These are phyloP conservation scores for Mustela lutreola DNA, from an alignment of 2,113 vertebrate species.

Conservation along the genomic window DNA sequence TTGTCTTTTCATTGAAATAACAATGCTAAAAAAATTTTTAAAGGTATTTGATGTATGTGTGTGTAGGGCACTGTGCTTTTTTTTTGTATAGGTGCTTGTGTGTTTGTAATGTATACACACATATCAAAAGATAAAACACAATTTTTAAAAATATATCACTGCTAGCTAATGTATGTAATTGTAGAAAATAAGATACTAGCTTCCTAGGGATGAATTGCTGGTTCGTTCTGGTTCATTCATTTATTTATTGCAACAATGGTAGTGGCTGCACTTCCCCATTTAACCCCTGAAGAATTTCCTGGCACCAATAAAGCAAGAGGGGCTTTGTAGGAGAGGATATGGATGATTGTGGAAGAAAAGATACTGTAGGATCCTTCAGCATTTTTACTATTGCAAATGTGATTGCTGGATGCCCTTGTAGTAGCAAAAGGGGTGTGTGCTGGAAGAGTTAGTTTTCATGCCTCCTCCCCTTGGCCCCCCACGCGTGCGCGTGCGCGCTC, in stretches of 20 bases:
- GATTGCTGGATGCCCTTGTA: slow-evolving; percentile 91
- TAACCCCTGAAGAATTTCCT: slow-evolving; percentile 81
- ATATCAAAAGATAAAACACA: slow-evolving; percentile 69
- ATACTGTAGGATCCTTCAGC: slow-evolving; percentile 83
- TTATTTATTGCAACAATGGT: slow-evolving; percentile 86
- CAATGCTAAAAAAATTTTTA: slow-evolving; percentile 66
- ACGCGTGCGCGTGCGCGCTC: slow-evolving; percentile 74
- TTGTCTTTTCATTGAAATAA: slow-evolving; percentile 77
- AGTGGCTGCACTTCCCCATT: slow-evolving; percentile 83
- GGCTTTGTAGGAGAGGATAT: slow-evolving; percentile 76
- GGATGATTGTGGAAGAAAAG: slow-evolving; percentile 55
- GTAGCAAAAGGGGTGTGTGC: slow-evolving; percentile 92
- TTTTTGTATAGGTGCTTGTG: slow-evolving; percentile 65
- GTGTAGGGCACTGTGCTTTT: slow-evolving; percentile 62
- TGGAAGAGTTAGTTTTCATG: slow-evolving; percentile 87
- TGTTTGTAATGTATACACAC: slow-evolving; percentile 59
- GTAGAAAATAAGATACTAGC: slow-evolving; percentile 83
- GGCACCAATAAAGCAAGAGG: slow-evolving; percentile 72
- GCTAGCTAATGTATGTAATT: slow-evolving; percentile 61
- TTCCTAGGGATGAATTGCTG: slow-evolving; percentile 78
- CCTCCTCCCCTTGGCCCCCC: slow-evolving; percentile 86
- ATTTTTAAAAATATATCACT: slow-evolving; percentile 63
- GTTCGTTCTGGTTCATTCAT: slow-evolving; percentile 83
- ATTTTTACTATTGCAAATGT: slow-evolving; percentile 91
- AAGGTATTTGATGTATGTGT: slow-evolving; percentile 73